Evolutionary conservation across 2,113 vertebrate species (phyloP).

Genomic region (Trachemys scripta): DNA sequence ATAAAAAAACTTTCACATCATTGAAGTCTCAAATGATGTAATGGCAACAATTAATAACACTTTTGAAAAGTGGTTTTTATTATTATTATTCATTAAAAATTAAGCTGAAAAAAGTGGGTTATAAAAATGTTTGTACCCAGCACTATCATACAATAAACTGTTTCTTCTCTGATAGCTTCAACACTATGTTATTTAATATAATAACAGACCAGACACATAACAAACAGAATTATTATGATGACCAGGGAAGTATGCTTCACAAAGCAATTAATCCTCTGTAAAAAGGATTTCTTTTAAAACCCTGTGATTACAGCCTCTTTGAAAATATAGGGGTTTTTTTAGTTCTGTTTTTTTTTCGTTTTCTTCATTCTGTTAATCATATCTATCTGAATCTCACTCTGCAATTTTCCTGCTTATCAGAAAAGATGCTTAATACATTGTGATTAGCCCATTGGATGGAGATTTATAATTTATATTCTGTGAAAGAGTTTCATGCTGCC

Average conservation of each 20-base stretch:
- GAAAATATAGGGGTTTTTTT: neutral
- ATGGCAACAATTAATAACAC: neutral
- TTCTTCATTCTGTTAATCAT: conserved; percentile 10
- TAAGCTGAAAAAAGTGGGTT: neutral
- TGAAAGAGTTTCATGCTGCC: neutral
- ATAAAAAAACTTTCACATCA: neutral
- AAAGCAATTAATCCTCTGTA: conserved; percentile 47
- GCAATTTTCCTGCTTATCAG: conserved; percentile 45
- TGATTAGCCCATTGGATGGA: conserved; percentile 34
- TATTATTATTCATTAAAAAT: conserved; percentile 2
- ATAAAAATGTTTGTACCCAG: conserved; percentile 4
- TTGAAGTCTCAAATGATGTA: neutral
- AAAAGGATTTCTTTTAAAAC: conserved; percentile 44
- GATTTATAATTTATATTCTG: conserved; percentile 56
- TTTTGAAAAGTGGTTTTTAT: neutral
- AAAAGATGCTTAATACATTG: conserved; percentile 33
- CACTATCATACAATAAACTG: conserved; percentile 4
- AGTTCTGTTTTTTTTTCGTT: neutral
- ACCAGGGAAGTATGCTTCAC: conserved; percentile 19
- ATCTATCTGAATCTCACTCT: conserved; percentile 39
- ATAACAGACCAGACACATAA: conserved; percentile 20
- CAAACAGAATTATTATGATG: conserved; percentile 42
- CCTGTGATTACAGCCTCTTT: conserved; percentile 52
- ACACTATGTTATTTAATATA: conserved; percentile 37
- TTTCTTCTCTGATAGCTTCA: neutral